Evolutionary conservation across 2,113 vertebrate species (phyloP).

Genomic region (Bubo scandiacus): DNA sequence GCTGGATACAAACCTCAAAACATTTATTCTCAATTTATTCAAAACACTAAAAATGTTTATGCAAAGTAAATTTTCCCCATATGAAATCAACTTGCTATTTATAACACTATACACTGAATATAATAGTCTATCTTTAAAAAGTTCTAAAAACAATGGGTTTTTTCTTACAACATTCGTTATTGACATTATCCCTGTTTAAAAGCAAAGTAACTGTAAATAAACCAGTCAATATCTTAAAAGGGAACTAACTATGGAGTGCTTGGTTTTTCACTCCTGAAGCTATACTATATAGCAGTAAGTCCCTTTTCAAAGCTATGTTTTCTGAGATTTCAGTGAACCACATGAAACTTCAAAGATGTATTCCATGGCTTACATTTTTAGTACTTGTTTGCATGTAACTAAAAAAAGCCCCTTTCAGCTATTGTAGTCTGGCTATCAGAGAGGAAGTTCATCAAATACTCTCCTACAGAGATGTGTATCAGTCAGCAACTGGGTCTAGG

Average conservation of each 20-base stretch:
- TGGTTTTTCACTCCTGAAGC: not conserved
- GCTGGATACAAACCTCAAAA: not conserved
- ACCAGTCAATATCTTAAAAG: not conserved
- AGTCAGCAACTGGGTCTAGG: not conserved
- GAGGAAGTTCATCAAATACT: not conserved
- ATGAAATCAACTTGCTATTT: not conserved
- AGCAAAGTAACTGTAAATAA: conserved; percentile 19
- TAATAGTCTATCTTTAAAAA: not conserved
- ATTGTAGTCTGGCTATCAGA: not conserved
- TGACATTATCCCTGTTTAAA: not conserved
- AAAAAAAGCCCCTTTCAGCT: not conserved
- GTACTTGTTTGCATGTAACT: not conserved
- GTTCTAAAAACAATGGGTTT: not conserved
- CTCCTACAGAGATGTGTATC: not conserved
- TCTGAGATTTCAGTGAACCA: not conserved
- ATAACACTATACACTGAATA: not conserved
- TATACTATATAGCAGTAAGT: not conserved
- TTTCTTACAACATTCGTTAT: not conserved
- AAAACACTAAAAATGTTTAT: not conserved
- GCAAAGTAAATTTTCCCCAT: not conserved
- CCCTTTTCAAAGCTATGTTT: not conserved
- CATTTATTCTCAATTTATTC: not conserved
- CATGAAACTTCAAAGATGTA: not conserved
- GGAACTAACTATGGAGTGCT: not conserved
- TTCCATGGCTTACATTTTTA: not conserved